Evolutionary conservation across 1,140 invertebrate species (phyloP), one percentile per base, ranked within the genome.

Genomic region (Micrasema minimum): DNA sequence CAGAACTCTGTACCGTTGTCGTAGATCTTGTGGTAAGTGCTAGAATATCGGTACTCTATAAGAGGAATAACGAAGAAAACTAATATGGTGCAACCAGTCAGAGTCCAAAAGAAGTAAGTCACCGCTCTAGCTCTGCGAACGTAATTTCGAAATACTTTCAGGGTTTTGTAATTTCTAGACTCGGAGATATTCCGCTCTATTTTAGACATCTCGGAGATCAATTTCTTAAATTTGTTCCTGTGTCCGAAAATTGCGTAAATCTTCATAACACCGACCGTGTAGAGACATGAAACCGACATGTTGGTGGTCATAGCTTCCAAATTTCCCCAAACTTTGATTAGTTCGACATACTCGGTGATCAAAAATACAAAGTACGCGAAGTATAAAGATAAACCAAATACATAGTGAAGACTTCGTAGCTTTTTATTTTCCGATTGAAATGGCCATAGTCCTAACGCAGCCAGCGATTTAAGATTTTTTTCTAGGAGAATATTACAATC

Each of bases 221-320:
- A 43, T 0, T 26, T 11, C 18, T 72, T 66, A 0, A 75, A 14
- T 35, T 69, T 71, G 2, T 71, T 10, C 59, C 72, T 66, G 43
- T 66, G 51, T 4, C 65, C 53, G 41, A 75, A 71, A 48, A 75
- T 43, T 1, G 69, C 61, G 50, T 75, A 76, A 16, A 75, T 71
- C 41, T 76, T 76, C 64, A 71, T 20, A 0, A 75, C 48, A 14
- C 68, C 71, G 3, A 76, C 61, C 11, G 69, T 69, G 50, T 76
- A 76, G 3, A 76, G 48, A 35, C 68, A 75, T 26, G 76, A 71
- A 1, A 76, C 76, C 2, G 71, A 68, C 62, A 75, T 71, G 26
- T 76, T 76, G 0, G 73, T 75, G 9, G 76, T 76, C 73, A 76
- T 72, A 48, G 69, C 71, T 61, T 75, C 69, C 12, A 76, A 67